Percentiles rank a stretch among this genome's conserved stretches.
phyloP scores from a whole-genome alignment of 2,113 vertebrate species.

The Solea senegalensis region DNA sequence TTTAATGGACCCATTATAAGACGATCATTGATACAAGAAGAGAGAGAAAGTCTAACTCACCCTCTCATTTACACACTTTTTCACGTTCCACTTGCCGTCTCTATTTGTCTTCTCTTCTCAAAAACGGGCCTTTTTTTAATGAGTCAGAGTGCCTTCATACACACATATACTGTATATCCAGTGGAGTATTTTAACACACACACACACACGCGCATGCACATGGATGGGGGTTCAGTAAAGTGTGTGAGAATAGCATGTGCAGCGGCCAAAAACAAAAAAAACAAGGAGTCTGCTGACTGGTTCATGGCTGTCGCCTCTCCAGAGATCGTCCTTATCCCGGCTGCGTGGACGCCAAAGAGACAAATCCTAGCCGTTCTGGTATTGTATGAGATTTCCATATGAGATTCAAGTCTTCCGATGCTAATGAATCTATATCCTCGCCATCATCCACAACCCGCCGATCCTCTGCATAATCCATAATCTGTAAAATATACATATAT shows the following conservation, averaged over 20 bases:
- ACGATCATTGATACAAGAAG: conserved; percentile 76
- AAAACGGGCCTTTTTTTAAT: conserved; percentile 17
- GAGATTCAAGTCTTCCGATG: conserved; percentile 52
- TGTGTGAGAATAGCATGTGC: conserved; percentile 47
- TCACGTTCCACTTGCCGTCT: conserved; percentile 27
- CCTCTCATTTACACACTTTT: conserved; percentile 29
- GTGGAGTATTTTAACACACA: conserved; percentile 30
- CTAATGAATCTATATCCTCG: conserved; percentile 49
- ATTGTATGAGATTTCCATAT: conserved; percentile 58
- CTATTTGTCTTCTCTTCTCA: conserved; percentile 44
- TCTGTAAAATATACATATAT: conserved; percentile 27
- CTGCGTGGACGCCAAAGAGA: conserved; percentile 49
- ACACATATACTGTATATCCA: conserved; percentile 8
- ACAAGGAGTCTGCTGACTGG: conserved; percentile 42
- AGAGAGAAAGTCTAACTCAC: conserved; percentile 31
- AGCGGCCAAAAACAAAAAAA: conserved; percentile 49
- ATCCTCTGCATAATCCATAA: conserved; percentile 53
- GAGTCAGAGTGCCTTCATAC: conserved; percentile 14
- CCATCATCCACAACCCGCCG: conserved; percentile 52
- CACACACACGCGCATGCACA: background rate
- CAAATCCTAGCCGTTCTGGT: conserved; percentile 52
- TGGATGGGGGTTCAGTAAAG: conserved; percentile 58
- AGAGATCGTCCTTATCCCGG: conserved; percentile 49
- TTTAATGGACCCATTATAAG: conserved; percentile 80
- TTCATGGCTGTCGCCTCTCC: conserved; percentile 51